Percentiles rank a stretch among this genome's conserved stretches.
These are phyloP conservation scores for Leucoraja erinaceus DNA, from an alignment of 2,113 vertebrate genomes.

Conservation along the genomic window DNA sequence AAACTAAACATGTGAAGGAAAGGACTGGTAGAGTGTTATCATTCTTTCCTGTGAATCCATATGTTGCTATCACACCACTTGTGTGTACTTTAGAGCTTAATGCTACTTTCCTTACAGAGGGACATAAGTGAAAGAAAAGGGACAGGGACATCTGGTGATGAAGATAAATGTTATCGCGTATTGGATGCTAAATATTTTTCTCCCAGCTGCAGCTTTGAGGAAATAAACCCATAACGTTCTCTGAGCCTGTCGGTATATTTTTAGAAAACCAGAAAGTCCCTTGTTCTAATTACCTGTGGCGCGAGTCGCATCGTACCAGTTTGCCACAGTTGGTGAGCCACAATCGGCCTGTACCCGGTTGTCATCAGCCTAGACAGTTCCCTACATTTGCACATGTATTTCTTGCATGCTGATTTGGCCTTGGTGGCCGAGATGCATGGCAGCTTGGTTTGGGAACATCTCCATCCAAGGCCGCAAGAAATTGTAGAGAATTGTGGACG, in stretches of 20 bases:
- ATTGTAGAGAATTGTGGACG: too few species aligned
- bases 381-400: background rate
- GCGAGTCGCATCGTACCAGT: background rate
- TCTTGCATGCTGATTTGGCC: background rate
- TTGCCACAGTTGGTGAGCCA: background rate
- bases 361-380: background rate
- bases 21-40: background rate
- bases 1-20: too few species aligned
- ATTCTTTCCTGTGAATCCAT: background rate
- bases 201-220: background rate
- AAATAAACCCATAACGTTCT: background rate
- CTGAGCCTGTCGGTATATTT: background rate
- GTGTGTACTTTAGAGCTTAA: background rate
- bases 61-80: background rate
- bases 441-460: too few species aligned
- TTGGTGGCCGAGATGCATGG: too few species aligned
- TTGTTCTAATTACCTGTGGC: constrained; percentile 1
- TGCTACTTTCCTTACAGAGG: background rate
- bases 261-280: background rate
- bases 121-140: background rate
- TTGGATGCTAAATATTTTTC: background rate
- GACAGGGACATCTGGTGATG: background rate
- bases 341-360: background rate
- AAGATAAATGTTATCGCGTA: background rate
- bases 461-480: too few species aligned